A percentile compares a stretch with the other conserved stretches of the same genome.
phyloP scores from a whole-genome alignment of 2,113 vertebrate genomes.

The Notechis scutatus region DNA sequence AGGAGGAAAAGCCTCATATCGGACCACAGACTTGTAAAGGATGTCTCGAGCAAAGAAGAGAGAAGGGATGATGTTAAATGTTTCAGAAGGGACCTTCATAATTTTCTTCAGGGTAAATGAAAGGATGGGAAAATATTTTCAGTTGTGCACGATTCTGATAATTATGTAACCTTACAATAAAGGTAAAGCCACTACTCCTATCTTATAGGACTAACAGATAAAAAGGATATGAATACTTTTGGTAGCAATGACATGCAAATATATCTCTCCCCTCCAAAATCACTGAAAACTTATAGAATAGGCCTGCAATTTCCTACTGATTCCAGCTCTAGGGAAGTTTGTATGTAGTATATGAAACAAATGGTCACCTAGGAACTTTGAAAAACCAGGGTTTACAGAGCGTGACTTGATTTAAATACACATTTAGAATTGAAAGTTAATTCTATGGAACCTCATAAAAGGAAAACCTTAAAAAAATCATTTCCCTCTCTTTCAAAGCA shows the following conservation, averaged over 20 bases:
- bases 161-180: too few species aligned
- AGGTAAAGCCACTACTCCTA: too few species aligned
- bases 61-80: too few species aligned
- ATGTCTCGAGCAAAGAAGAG: too few species aligned
- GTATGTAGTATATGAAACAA: background rate
- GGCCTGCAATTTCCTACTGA: background rate
- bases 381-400: background rate
- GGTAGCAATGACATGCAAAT: background rate
- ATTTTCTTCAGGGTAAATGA: too few species aligned
- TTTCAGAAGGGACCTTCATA: too few species aligned
- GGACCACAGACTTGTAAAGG: too few species aligned
- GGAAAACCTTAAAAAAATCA: background rate
- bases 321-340: background rate
- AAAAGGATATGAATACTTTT: background rate
- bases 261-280: background rate
- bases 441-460: background rate
- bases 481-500: too few species aligned
- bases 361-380: background rate
- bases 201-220: background rate
- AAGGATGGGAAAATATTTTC: too few species aligned
- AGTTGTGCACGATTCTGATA: too few species aligned
- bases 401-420: background rate
- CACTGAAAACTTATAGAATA: background rate
- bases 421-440: constrained; percentile 9
- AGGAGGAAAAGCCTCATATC: background rate